Base-by-base conservation (phyloP, 2,888 invertebrate genomes). In the Eutolmus rufibarbis region DNA sequence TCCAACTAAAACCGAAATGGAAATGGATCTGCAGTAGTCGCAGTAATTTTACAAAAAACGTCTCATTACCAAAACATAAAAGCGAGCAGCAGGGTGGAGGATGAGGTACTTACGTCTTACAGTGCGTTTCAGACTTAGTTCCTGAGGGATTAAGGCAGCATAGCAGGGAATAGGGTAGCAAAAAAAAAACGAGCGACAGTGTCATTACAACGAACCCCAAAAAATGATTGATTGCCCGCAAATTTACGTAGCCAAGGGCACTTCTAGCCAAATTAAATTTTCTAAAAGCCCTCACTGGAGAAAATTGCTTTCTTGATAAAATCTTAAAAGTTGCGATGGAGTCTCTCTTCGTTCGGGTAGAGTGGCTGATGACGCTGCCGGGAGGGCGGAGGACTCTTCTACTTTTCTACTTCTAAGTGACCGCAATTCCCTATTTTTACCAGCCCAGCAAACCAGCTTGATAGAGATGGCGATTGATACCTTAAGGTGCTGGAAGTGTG, bases 1-100 rank as follows among this genome's bases (percentile, higher is more conserved):
- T 98, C 99, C 99, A 99, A 95, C 99, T 99, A 94, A 66, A 66
- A 66, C 0, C 12, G 28, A 28, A 19, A 66, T 23, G 66, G 28
- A 66, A 28, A 23, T 23, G 12, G 66, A 66, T 12, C 19, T 66
- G 66, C 66, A 23, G 66, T 28, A 66, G 28, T 12, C 66, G 66
- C 28, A 66, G 28, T 66, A 66, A 66, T 66, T 66, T 66, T 46
- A 46, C 3, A 46, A 14, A 23, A 28, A 66, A 66, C 1, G 9
- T 66, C 28, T 23, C 9, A 66, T 23, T 23, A 12, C 66, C 23
- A 23, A 19, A 66, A 66, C 66, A 28, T 66, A 66, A 66, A 66
- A 66, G 66, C 66, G 5, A 12, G 23, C 12, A 23, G 23, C 7
- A 2, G 56, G 19, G n/a, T 0, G 8, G 8, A 19, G 56, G 8